Evolutionary conservation across 1,140 invertebrate species (phyloP), one percentile per base, ranked within the genome.

Genomic region (Adelges cooleyi): DNA sequence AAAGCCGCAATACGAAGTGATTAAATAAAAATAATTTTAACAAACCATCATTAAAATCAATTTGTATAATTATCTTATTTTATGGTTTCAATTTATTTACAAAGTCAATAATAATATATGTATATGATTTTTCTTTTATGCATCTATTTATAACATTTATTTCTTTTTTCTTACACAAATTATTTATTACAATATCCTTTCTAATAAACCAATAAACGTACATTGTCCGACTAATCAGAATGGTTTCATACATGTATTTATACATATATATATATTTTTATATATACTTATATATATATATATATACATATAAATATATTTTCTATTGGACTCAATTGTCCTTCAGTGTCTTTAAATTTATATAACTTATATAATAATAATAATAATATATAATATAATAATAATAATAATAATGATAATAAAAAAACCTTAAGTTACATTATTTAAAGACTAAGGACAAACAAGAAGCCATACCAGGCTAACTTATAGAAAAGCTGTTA

Each of bases 1-100:
- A n/a, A n/a, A n/a, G n/a, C n/a, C n/a, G n/a, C n/a, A n/a, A n/a
- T n/a, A n/a, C n/a, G n/a, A n/a, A n/a, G n/a, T n/a, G n/a, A n/a
- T n/a, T n/a, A n/a, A n/a, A n/a, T n/a, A n/a, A n/a, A n/a, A n/a
- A n/a, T n/a, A n/a, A n/a, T n/a, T n/a, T n/a, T 46, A 48, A 62
- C 44, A 40, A 62, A 46, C 29, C 27, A 48, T 20, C 1, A 29
- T 62, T 62, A 62, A 62, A 62, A 62, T 62, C 56, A 62, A 59
- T 62, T 62, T 62, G 56, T 62, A 62, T 62, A 62, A 62, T 62
- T 59, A 38, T 62, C 56, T 62, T 62, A 62, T 20, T 62, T 62
- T 62, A 62, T 62, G 42, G 56, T 62, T 62, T 62, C 56, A 62
- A 62, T 62, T 62, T 62, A 62, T 62, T 46, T 62, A 62, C 56